Conservation (phyloP, 2,797 vertebrate genomes). For the Peromyscus aztecus region DNA sequence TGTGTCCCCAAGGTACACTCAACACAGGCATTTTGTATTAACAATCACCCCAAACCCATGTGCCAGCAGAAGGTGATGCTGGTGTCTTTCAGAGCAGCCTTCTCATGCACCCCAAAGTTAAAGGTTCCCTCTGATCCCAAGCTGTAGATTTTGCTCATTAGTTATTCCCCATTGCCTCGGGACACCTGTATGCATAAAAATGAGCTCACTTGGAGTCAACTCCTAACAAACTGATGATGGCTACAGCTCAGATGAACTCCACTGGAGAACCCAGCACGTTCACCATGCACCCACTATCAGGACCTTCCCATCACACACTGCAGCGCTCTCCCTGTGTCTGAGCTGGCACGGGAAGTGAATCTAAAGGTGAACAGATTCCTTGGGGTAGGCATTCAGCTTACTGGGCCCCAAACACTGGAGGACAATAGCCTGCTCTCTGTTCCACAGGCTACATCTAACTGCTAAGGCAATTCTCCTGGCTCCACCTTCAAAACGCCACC, state of each 20-base stretch:
- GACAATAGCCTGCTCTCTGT: not conserved
- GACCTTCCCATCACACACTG: not conserved
- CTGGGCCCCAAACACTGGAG: not conserved
- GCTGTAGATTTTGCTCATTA: not conserved
- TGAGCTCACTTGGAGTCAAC: not conserved
- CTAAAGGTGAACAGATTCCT: not conserved
- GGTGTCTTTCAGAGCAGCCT: not conserved
- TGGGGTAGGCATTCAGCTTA: not conserved
- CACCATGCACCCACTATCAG: not conserved
- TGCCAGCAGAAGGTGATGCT: not conserved
- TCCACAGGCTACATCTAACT: not conserved
- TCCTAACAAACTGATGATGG: not conserved
- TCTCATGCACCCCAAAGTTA: not conserved
- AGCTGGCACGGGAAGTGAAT: not conserved
- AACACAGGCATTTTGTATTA: not conserved
- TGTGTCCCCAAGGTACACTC: not conserved
- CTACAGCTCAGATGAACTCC: not conserved
- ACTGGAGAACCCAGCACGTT: not conserved
- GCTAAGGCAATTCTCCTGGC: not conserved
- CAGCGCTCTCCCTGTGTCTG: not conserved
- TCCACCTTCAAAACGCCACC: not conserved
- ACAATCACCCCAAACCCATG: not conserved
- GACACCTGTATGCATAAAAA: not conserved
- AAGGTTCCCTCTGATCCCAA: not conserved
- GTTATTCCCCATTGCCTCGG: not conserved